A percentile compares a stretch with the other conserved stretches of the same genome.
These are phyloP conservation scores for Stomatorhinus walkeri DNA, from an alignment of 2,797 vertebrate genomes.

Conservation along the genomic window DNA sequence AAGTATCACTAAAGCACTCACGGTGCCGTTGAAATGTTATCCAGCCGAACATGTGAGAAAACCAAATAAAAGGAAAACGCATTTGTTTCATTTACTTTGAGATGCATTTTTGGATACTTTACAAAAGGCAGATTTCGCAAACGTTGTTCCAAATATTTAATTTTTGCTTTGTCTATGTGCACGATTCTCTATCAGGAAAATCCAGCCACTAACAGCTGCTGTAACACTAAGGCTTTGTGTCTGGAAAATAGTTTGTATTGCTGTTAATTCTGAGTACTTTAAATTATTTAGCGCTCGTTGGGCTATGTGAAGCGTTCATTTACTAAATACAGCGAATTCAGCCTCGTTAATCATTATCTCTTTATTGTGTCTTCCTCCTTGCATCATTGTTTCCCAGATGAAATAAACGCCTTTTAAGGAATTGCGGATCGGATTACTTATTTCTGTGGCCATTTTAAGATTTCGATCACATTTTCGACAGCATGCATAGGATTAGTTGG, in stretches of 20 bases:
- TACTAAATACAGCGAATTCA: background rate
- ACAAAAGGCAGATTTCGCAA: background rate
- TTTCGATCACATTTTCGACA: constrained; percentile 1
- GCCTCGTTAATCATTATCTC: background rate
- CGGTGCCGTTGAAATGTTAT: background rate
- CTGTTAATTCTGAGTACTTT: background rate
- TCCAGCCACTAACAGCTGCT: background rate
- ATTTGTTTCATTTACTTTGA: background rate
- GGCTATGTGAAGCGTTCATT: background rate
- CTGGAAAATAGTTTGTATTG: background rate
- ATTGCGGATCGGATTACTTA: background rate
- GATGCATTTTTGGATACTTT: background rate
- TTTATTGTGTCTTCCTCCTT: background rate
- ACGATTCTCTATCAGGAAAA: background rate
- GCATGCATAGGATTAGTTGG: background rate
- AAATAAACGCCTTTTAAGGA: constrained; percentile 2
- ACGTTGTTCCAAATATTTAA: background rate
- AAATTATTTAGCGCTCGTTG: background rate
- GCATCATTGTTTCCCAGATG: background rate
- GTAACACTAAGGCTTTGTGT: background rate
- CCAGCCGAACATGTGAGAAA: background rate
- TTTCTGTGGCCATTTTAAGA: background rate
- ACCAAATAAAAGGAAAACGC: background rate
- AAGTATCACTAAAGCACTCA: background rate
- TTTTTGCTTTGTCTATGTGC: background rate